Base-by-base conservation (phyloP, 2,888 invertebrate genomes). In the Brenthis hecate region DNA sequence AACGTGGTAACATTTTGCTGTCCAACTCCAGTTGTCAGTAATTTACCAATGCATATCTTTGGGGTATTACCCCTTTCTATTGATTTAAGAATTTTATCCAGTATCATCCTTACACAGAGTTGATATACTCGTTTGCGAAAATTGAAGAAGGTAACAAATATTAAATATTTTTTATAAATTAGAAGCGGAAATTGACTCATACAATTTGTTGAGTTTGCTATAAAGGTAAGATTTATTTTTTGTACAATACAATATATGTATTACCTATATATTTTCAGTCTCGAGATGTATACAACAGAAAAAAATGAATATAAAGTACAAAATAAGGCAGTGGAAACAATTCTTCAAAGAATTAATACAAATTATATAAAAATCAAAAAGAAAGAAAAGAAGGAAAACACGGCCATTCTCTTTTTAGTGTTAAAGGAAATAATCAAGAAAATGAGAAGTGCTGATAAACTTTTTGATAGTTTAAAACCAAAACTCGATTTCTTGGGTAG, bases 401-500 rank as follows among this genome's bases (percentile, higher is more conserved):
- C 86, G 66, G 71, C 69, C 13, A 75, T 86, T 67, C 77, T 88
- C 0, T 79, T 81, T 70, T 73, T 77, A 43, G 85, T 85, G 13
- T 78, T 88, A 5, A 72, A 79, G 66, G 72, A 80, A 73, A 70
- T 87, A 43, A 71, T 87, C 19, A 78, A 76, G 28, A 75, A 73
- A 66, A 87, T 87, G 85, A 78, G 79, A 64, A 65, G 75, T 54
- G 78, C 77, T 67, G 78, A 86, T 70, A 72, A 70, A 23, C 75
- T 87, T 55, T 88, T 88, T 66, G 65, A 76, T 23, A 83, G 78
- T 64, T 80, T 88, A 80, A 85, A 82, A 62, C 88, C 88, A 6
- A 84, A 75, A 67, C 73, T 88, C 28, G 85, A 82, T 72, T 87
- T 83, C 70, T 78, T 87, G 62, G 88, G 88, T 3, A 87, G 88